These are phyloP conservation scores for Sinocyclocheilus anophthalmus DNA, from an alignment of 2,113 vertebrate species.

Conservation along the genomic window DNA sequence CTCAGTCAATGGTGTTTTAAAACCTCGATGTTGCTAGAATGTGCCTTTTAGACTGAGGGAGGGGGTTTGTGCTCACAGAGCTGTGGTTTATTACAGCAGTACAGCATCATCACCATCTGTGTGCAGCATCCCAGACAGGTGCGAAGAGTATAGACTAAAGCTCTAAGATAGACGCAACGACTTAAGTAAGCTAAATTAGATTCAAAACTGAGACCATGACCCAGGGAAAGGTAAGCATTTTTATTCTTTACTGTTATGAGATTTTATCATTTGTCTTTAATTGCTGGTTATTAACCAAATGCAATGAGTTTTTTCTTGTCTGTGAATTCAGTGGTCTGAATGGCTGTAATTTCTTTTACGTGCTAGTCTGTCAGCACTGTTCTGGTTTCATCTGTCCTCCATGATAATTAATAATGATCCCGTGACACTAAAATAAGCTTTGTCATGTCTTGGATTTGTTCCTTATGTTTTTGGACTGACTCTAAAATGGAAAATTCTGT, in stretches of 20 bases:
- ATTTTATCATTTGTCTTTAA: not conserved
- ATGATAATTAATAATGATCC: not conserved
- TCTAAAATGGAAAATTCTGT: too few relatives aligned
- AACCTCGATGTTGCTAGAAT: constrained; percentile 74
- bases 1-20: constrained; percentile 54
- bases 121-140: constrained; percentile 20
- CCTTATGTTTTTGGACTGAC: not conserved
- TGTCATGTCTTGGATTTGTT: constrained; percentile 3
- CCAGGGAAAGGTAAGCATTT: constrained; percentile 85
- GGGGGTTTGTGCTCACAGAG: constrained; percentile 53
- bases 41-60: constrained; percentile 59
- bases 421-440: not conserved
- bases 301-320: not conserved
- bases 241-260: not conserved
- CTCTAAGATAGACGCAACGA: not conserved
- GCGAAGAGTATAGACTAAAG: not conserved
- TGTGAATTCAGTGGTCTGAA: not conserved
- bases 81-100: constrained; percentile 58
- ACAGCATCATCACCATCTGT: constrained; percentile 45
- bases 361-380: not conserved
- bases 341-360: not conserved
- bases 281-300: not conserved
- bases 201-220: constrained; percentile 79
- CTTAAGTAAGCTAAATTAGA: constrained; percentile 26
- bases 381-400: too few relatives aligned